Percentiles rank a stretch among this genome's conserved stretches.
Evolutionary conservation across 2,113 vertebrate species (phyloP).

Genomic region (Trachemys scripta): DNA sequence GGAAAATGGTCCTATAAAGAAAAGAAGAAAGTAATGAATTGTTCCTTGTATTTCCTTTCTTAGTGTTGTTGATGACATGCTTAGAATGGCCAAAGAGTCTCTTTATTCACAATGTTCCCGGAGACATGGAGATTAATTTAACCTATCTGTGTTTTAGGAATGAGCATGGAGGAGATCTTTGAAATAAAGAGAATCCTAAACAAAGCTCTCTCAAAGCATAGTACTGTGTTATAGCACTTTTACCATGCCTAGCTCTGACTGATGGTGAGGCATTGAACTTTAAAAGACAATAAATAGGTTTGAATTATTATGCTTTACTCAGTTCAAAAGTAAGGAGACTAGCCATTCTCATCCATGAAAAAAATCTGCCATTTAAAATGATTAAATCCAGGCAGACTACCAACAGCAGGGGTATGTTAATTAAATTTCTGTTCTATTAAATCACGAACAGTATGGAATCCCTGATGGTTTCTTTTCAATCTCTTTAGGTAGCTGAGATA

Average conservation of each 20-base stretch:
- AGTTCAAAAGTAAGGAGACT: constrained; percentile 34
- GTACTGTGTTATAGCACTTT: neutral
- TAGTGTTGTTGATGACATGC: neutral
- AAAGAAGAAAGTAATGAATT: constrained; percentile 22
- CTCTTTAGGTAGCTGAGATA: neutral
- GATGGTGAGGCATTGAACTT: constrained; percentile 37
- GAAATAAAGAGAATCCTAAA: neutral
- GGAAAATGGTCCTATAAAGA: neutral
- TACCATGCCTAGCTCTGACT: neutral
- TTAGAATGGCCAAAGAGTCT: neutral
- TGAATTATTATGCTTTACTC: constrained; percentile 33
- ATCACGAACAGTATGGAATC: neutral
- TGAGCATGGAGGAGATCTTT: neutral
- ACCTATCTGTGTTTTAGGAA: neutral
- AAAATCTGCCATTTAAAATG: constrained; percentile 29
- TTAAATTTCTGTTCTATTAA: constrained; percentile 58
- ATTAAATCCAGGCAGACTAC: constrained; percentile 36
- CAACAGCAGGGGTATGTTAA: constrained; percentile 59
- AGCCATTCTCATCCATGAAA: constrained; percentile 26
- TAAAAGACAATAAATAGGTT: constrained; percentile 20
- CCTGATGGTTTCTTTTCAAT: neutral
- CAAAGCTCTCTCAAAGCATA: neutral
- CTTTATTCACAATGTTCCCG: neutral
- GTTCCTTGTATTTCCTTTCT: constrained; percentile 4
- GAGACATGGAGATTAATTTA: neutral